Evolutionary conservation across 2,797 vertebrate species (phyloP).

Genomic region (Premnoplex brunnescens): DNA sequence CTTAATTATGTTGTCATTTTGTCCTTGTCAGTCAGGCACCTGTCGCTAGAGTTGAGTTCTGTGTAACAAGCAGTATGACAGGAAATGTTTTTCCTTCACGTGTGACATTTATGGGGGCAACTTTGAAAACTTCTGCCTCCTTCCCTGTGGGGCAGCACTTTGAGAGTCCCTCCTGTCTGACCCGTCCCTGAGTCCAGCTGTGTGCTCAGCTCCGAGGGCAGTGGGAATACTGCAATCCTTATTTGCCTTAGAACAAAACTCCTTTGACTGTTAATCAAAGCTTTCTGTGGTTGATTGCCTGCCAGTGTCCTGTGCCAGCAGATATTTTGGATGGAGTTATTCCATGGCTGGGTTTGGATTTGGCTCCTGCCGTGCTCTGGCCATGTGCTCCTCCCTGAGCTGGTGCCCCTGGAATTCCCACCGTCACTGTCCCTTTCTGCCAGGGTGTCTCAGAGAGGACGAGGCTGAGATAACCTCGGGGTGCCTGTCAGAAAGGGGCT

Average conservation of each 20-base stretch:
- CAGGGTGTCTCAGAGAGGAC: not conserved
- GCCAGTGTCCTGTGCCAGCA: not conserved
- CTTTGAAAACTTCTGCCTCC: not conserved
- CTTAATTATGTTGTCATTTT: not conserved
- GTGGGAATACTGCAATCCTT: not conserved
- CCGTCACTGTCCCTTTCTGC: not conserved
- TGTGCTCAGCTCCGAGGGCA: not conserved
- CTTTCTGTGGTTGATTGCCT: not conserved
- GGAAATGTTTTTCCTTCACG: not conserved
- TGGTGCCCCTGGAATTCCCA: rapidly evolving
- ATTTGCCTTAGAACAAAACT: not conserved
- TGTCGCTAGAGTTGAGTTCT: not conserved
- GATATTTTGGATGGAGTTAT: not conserved
- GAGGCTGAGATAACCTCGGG: not conserved
- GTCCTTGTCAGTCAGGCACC: not conserved
- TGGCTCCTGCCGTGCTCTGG: rapidly evolving
- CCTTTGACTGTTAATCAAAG: not conserved
- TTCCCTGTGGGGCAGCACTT: not conserved
- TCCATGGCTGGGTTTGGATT: not conserved
- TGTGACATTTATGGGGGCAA: not conserved
- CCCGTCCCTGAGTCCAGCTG: not conserved
- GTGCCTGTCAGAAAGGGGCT: rapidly evolving
- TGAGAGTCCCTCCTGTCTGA: not conserved
- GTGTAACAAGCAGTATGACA: not conserved
- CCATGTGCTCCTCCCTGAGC: not conserved